Conservation (phyloP, 2,888 invertebrate species). For the Cataglyphis cursor region DNA sequence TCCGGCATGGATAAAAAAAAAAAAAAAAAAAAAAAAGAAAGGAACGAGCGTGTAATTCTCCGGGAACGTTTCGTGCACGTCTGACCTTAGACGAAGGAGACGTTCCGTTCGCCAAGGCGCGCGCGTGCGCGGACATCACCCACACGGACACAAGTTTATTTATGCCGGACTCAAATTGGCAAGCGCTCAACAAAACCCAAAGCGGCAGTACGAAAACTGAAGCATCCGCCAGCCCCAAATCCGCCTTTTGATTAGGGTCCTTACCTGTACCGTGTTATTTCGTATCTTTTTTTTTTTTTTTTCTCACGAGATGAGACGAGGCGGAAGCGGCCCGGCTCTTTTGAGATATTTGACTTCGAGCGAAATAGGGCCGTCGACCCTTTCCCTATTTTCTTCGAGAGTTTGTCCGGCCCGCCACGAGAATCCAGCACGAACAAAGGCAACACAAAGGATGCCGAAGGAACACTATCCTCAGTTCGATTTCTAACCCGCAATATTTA, state of each 20-base stretch:
- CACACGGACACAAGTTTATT: conserved; percentile 77
- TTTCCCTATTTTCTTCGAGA: conserved; percentile 54
- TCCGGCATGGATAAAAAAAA: conserved; percentile 12
- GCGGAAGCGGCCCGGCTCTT: conserved; percentile 49
- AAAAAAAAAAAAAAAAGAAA: background rate
- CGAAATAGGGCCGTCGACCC: conserved; percentile 77
- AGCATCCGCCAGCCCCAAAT: conserved; percentile 61
- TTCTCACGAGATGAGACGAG: conserved; percentile 23
- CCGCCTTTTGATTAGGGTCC: conserved; percentile 58
- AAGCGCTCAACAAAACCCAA: conserved; percentile 68
- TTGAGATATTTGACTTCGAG: conserved; percentile 50
- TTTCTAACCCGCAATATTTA: conserved; percentile 22
- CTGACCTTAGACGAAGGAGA: conserved; percentile 50
- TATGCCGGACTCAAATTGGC: conserved; percentile 78
- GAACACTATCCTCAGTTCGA: conserved; percentile 15
- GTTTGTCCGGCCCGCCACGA: conserved; percentile 34
- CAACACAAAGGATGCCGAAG: conserved; percentile 48
- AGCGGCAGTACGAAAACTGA: conserved; percentile 68
- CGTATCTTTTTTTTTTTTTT: conserved; percentile 52
- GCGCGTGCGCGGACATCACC: conserved; percentile 40
- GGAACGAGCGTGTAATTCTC: conserved; percentile 24
- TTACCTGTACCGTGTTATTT: conserved; percentile 67
- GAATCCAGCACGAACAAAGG: conserved; percentile 51
- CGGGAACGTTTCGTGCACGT: conserved; percentile 38
- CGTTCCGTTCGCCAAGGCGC: conserved; percentile 43